Percentiles rank a stretch among this genome's conserved stretches.
Evolutionary conservation across 1,140 invertebrate species (phyloP).

Genomic region (Telenomus remus): DNA sequence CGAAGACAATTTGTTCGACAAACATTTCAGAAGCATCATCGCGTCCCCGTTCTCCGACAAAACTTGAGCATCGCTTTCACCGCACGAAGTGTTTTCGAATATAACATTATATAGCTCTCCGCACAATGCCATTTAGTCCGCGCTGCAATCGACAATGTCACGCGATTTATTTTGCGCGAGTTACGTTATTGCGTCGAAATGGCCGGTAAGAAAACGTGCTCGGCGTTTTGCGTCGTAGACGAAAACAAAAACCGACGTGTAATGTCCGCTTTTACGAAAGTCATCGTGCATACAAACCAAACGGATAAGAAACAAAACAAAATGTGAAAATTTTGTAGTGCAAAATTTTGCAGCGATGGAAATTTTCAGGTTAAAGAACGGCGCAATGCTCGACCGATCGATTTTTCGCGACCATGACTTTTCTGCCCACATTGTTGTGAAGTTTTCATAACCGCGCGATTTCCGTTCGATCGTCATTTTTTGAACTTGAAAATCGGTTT

Average conservation of each 20-base stretch:
- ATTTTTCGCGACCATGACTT: constrained; percentile 55
- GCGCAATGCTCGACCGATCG: constrained; percentile 39
- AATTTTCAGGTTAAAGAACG: constrained; percentile 22
- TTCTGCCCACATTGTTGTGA: constrained; percentile 24
- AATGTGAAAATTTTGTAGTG: constrained; percentile 7
- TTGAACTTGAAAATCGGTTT: constrained; percentile 5
- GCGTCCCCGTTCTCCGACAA: neutral
- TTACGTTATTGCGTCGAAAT: too few relatives aligned
- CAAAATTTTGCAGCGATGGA: constrained; percentile 16
- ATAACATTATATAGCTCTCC: too few relatives aligned
- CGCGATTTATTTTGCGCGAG: constrained; percentile 4
- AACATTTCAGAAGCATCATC: constrained; percentile 8
- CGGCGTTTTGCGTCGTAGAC: neutral
- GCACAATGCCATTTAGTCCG: too few relatives aligned
- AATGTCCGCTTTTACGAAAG: too few relatives aligned
- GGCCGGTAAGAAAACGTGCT: too few relatives aligned
- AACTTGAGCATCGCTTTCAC: neutral
- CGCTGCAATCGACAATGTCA: too few relatives aligned
- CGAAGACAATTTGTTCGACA: constrained; percentile 18
- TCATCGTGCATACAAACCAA: too few relatives aligned
- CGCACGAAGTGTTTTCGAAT: constrained; percentile 11
- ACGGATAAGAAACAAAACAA: too few relatives aligned
- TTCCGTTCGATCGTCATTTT: constrained; percentile 9
- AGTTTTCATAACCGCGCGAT: constrained; percentile 18
- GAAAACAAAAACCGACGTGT: neutral